phyloP scores from a whole-genome alignment of 2,797 vertebrate species.

The Poeciliopsis turneri region DNA sequence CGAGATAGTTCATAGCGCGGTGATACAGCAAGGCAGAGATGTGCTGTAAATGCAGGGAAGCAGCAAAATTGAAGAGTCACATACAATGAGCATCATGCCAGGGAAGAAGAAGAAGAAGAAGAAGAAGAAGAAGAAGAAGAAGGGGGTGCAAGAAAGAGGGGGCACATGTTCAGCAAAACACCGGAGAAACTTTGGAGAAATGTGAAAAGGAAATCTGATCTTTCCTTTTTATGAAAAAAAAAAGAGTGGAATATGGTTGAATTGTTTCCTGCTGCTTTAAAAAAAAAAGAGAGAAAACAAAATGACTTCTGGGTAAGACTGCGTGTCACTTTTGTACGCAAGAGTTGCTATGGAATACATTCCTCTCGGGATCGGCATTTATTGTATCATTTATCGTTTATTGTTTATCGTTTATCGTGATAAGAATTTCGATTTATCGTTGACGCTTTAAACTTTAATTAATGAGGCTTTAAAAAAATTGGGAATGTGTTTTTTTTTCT shows the following conservation, averaged over 20 bases:
- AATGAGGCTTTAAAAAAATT: too few species aligned
- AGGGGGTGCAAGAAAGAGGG: background rate
- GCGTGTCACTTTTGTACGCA: background rate
- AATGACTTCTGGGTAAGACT: background rate
- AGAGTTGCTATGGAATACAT: background rate
- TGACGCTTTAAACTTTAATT: too few species aligned
- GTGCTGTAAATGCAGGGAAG: slow-evolving; percentile 82
- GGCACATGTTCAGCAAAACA: slow-evolving; percentile 44
- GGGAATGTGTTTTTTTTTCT: too few species aligned
- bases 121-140: slow-evolving; percentile 26
- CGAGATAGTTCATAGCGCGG: slow-evolving; percentile 71
- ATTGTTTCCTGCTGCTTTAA: background rate
- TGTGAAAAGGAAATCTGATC: slow-evolving; percentile 3
- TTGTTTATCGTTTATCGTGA: too few species aligned
- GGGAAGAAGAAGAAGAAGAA: background rate
- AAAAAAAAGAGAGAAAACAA: background rate
- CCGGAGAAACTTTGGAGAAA: slow-evolving; percentile 48
- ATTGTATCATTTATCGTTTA: too few species aligned
- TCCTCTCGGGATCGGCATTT: too few species aligned
- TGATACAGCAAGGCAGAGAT: slow-evolving; percentile 74
- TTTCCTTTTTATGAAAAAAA: background rate
- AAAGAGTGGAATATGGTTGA: background rate
- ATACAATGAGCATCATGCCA: slow-evolving; percentile 79
- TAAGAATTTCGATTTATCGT: too few species aligned
- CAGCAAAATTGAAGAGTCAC: slow-evolving; percentile 84